Conservation (phyloP, 2,888 invertebrate genomes). For the Idaea biselata region DNA sequence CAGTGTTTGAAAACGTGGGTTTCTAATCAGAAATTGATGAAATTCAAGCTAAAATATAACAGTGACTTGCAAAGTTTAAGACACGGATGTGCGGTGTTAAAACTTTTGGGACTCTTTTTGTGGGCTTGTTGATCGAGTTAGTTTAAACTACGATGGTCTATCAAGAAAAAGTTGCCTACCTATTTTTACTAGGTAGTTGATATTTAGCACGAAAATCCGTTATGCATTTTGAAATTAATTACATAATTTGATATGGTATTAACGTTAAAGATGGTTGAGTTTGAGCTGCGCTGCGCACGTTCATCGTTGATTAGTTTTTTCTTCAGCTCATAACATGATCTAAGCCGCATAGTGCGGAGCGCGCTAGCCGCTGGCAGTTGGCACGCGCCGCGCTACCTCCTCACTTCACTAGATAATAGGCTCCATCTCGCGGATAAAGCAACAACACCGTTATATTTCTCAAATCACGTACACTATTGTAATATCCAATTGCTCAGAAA, state of each 20-base stretch:
- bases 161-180: no score
- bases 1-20: slow-evolving; percentile 20
- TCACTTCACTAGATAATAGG: slow-evolving; percentile 60
- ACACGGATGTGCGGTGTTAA: slow-evolving; percentile 9
- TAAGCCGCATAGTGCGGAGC: slow-evolving; percentile 34
- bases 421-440: slow-evolving; percentile 77
- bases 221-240: not conserved
- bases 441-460: slow-evolving; percentile 79
- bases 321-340: slow-evolving; percentile 51
- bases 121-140: no score
- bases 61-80: not conserved
- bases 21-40: not conserved
- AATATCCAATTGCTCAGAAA: slow-evolving; percentile 80
- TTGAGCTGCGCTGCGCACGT: slow-evolving; percentile 13
- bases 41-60: not conserved
- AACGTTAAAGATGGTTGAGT: not conserved
- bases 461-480: slow-evolving; percentile 81
- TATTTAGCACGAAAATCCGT: not conserved
- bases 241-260: not conserved
- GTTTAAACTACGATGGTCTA: no score
- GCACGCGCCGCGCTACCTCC: slow-evolving; percentile 59
- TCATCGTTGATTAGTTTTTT: slow-evolving; percentile 38
- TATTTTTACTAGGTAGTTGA: not conserved
- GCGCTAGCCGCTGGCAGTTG: slow-evolving; percentile 33
- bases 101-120: not conserved